Conservation (phyloP, 1,140 invertebrate genomes). For the Euura saliciscinereae region DNA sequence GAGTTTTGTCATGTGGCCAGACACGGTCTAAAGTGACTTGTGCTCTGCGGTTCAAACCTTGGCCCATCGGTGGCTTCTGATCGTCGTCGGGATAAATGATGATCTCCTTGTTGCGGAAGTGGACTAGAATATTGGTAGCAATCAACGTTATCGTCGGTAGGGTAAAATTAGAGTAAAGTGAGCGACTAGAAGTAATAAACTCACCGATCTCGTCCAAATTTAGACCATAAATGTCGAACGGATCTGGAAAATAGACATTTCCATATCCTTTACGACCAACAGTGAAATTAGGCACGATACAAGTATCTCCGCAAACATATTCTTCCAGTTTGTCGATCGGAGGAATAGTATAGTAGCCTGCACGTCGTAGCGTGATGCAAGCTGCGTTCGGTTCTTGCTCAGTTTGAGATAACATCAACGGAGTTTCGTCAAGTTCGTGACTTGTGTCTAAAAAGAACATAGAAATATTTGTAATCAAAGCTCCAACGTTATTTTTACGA, state of each 20-base stretch:
- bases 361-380: conserved; percentile 68
- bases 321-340: conserved; percentile 67
- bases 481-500: no score
- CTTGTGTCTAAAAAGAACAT: conserved; percentile 35
- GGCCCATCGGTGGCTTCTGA: conserved; percentile 77
- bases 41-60: conserved; percentile 89
- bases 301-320: conserved; percentile 69
- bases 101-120: conserved; percentile 79
- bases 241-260: conserved; percentile 87
- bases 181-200: conserved; percentile 15
- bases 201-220: conserved; percentile 87
- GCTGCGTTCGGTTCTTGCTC: conserved; percentile 62
- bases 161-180: conserved; percentile 12
- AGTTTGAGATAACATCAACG: conserved; percentile 39
- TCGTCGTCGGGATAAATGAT: conserved; percentile 75
- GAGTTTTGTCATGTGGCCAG: conserved; percentile 91
- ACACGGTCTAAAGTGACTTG: conserved; percentile 93
- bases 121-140: conserved; percentile 49
- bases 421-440: conserved; percentile 43
- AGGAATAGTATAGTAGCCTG: conserved; percentile 81
- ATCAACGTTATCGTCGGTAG: no score
- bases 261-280: conserved; percentile 91
- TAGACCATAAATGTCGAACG: conserved; percentile 86
- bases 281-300: conserved; percentile 89
- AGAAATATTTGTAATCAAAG: neutral